Evolutionary conservation across 2,888 invertebrate genomes (phyloP), one percentile per base, ranked within the genome.

Genomic region (Desoria tigrina): DNA sequence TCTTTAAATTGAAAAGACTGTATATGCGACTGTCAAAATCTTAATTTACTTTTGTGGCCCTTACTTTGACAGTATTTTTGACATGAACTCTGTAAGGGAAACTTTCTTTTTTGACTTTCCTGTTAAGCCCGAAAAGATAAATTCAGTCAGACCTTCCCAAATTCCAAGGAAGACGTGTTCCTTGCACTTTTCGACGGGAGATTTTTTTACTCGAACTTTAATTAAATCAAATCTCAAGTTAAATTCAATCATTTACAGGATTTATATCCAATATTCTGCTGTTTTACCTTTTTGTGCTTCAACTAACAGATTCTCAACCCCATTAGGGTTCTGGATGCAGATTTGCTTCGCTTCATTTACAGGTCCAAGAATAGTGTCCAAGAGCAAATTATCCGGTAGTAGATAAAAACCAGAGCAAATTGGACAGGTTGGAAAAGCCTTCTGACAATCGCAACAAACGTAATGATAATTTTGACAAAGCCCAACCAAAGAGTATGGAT

Each of bases 1-100:
- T n/a, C n/a, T n/a, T n/a, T n/a, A n/a, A n/a, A n/a, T n/a, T n/a
- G n/a, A n/a, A n/a, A n/a, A n/a, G n/a, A n/a, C n/a, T n/a, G n/a
- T n/a, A n/a, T n/a, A n/a, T n/a, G n/a, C n/a, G n/a, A n/a, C n/a
- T n/a, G n/a, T n/a, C n/a, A n/a, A n/a, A n/a, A n/a, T n/a, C n/a
- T n/a, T n/a, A n/a, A n/a, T n/a, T n/a, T n/a, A n/a, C n/a, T n/a
- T n/a, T n/a, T n/a, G n/a, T n/a, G n/a, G n/a, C n/a, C 11, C 11
- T 45, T 45, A 45, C 45, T 21, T 45, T 21, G 21, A 45, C n/a
- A 45, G n/a, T 16, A 45, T 45, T 45, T 45, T 45, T 45, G 45
- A 45, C 16, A 45, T n/a, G 9, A n/a, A 45, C 16, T 45, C 45
- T n/a, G 21, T 45, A 11, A 16, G 4, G 16, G 45, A 18, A 6